These are phyloP conservation scores for Malacosoma neustria DNA, from an alignment of 2,888 invertebrate species.

Conservation along the genomic window DNA sequence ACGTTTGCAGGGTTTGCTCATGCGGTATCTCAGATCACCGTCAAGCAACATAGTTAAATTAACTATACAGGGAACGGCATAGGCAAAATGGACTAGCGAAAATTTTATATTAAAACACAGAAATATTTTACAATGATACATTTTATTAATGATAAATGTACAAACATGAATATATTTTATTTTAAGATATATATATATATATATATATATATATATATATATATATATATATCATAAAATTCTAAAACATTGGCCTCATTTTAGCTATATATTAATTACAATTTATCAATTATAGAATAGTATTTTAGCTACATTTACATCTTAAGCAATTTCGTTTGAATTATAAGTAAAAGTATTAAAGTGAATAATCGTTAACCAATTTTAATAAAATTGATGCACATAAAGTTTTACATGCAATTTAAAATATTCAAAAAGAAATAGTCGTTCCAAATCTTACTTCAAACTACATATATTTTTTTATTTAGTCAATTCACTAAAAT, in stretches of 20 bases:
- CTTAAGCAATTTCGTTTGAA: not conserved
- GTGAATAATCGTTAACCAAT: not conserved
- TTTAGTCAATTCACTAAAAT: no score
- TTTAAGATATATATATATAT: constrained; percentile 1
- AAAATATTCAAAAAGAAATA: no score
- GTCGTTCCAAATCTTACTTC: no score
- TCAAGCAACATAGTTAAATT: no score
- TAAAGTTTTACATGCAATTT: no score
- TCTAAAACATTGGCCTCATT: not conserved
- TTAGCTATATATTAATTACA: not conserved
- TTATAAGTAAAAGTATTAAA: not conserved
- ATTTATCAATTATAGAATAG: not conserved
- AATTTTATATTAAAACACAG: no score
- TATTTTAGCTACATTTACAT: not conserved
- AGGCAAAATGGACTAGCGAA: no score
- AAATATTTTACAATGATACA: constrained; percentile 1
- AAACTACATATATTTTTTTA: no score
- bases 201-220: constrained; percentile 2
- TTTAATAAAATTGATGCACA: no score
- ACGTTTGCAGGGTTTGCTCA: no score
- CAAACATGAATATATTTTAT: constrained; percentile 7
- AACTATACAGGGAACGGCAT: no score
- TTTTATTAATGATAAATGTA: constrained; percentile 3
- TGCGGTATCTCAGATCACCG: no score
- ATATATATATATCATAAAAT: not conserved